These are phyloP conservation scores for Cheilinus undulatus DNA, from an alignment of 2,113 vertebrate species.

Conservation along the genomic window DNA sequence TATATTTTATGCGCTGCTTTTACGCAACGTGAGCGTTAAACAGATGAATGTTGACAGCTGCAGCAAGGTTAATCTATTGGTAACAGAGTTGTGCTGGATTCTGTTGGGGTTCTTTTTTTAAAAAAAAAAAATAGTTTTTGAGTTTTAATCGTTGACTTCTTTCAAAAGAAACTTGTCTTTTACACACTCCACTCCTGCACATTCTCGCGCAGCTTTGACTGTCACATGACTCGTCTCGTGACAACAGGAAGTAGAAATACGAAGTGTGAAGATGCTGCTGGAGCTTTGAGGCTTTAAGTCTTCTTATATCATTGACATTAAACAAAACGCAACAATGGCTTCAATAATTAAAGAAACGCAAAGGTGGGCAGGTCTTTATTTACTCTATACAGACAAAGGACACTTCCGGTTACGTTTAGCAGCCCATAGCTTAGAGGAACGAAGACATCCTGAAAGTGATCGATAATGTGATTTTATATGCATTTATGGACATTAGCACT, in stretches of 20 bases:
- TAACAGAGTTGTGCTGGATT: not conserved
- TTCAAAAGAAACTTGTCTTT: no score
- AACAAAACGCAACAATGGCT: constrained; percentile 70
- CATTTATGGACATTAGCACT: not conserved
- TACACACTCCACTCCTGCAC: not conserved
- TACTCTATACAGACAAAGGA: not conserved
- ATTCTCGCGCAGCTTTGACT: constrained; percentile 42
- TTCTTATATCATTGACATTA: not conserved
- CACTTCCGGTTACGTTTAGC: not conserved
- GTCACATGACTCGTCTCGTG: constrained; percentile 54
- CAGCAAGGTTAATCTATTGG: no score
- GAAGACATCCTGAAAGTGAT: not conserved
- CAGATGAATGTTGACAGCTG: accelerated
- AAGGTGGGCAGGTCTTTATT: constrained; percentile 70
- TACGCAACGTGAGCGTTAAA: not conserved
- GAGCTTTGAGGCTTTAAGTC: constrained; percentile 3
- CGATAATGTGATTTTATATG: not conserved
- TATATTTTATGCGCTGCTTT: constrained; percentile 10
- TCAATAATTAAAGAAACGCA: constrained; percentile 83
- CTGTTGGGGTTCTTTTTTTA: no score
- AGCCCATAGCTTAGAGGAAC: constrained; percentile 8
- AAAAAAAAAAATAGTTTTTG: no score
- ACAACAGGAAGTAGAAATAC: constrained; percentile 65
- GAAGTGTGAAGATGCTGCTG: constrained; percentile 29
- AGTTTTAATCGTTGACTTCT: not conserved